Evolutionary conservation across 2,888 invertebrate genomes (phyloP), one percentile per base, ranked within the genome.

Genomic region (Conops quadrifasciatus): DNA sequence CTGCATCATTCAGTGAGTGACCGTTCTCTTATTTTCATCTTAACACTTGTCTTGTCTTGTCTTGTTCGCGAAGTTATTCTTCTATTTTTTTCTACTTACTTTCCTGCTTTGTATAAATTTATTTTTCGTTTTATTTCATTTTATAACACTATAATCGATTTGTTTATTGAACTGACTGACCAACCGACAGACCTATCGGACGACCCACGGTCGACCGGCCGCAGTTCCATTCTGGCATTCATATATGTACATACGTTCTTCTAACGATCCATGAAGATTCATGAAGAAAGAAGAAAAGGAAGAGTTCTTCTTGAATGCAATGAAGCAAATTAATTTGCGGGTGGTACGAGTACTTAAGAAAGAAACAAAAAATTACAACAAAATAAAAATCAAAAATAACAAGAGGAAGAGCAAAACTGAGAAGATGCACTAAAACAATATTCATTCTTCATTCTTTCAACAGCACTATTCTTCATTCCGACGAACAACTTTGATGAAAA

Each of bases 381-480:
- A 51, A 1, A 51, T 49, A 30, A 51, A 16, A 51, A 63, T 47
- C 24, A 63, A 47, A 45, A 71, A 71, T 68, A 66, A 64, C 51
- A 51, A 26, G n/a, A 53, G 63, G 59, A 45, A 64, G n/a, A 66
- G 49, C 21, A 64, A 70, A 63, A 19, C 60, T 13, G 43, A 21
- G 49, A 66, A 63, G 64, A 30, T 74, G 19, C 45, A n/a, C 56
- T n/a, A n/a, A n/a, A n/a, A n/a, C n/a, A n/a, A n/a, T n/a, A n/a
- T n/a, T n/a, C n/a, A n/a, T n/a, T n/a, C n/a, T n/a, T 72, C 73
- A 73, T 63, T 65, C 69, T 70, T 72, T 66, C 72, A 73, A 71
- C 73, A 73, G 73, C 64, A 56, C 9, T 21, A 56, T n/a, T 19
- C 21, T 26, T 28, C 16, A 3, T 28, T 28, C 58, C 36, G 5